phyloP scores from a whole-genome alignment of 2,113 vertebrate species.

The Upupa epops region DNA sequence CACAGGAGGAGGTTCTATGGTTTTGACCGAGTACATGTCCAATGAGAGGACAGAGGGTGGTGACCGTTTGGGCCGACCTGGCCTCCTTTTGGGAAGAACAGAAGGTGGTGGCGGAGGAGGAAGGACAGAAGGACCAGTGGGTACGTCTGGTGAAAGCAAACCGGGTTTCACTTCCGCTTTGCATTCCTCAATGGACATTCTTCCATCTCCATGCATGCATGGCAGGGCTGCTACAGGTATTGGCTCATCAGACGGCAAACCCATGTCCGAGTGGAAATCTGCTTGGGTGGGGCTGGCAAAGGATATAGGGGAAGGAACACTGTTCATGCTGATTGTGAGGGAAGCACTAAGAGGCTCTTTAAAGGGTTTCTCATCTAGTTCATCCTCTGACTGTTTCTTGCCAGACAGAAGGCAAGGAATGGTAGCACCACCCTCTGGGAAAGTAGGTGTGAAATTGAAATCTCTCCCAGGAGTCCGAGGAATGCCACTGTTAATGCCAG shows the following conservation, averaged over 20 bases:
- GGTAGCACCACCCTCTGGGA: conserved; percentile 85
- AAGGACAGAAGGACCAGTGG: conserved; percentile 68
- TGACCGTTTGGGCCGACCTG: conserved; percentile 80
- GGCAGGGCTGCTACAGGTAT: conserved; percentile 53
- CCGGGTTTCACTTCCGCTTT: conserved; percentile 61
- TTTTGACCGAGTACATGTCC: conserved; percentile 76
- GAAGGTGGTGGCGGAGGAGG: conserved; percentile 75
- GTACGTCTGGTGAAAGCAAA: conserved; percentile 64
- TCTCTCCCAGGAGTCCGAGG: conserved; percentile 95
- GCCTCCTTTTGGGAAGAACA: conserved; percentile 82
- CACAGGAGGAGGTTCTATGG: conserved; percentile 46
- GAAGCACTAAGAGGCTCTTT: conserved; percentile 83
- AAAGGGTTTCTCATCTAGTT: conserved; percentile 81
- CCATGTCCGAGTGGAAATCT: conserved; percentile 63
- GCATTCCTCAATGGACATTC: conserved; percentile 58
- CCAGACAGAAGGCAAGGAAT: conserved; percentile 73
- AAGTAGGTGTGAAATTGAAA: conserved; percentile 91
- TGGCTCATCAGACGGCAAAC: conserved; percentile 55
- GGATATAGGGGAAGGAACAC: conserved; percentile 69
- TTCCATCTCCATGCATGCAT: conserved; percentile 65
- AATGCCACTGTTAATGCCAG: conserved; percentile 87
- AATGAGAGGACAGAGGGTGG: conserved; percentile 66
- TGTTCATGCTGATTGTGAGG: conserved; percentile 67
- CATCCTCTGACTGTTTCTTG: conserved; percentile 86
- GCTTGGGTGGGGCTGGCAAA: conserved; percentile 66